A percentile compares a stretch with the other conserved stretches of the same genome.
phyloP scores from a whole-genome alignment of 2,113 vertebrate genomes.

The Mobula birostris region DNA sequence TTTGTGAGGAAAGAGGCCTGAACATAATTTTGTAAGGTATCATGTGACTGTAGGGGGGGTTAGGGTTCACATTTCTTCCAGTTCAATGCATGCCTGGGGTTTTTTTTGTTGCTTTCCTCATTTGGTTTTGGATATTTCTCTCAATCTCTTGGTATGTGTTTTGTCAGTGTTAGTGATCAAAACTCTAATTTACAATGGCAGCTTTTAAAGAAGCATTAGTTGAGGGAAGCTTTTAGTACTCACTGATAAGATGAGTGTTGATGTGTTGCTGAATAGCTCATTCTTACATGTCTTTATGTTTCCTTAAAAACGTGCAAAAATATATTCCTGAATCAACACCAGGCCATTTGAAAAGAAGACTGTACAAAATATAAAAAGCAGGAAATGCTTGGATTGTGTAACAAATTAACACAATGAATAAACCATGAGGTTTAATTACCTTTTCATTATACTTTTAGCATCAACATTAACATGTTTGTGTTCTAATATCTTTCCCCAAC shows the following conservation, averaged over 20 bases:
- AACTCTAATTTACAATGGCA: not conserved
- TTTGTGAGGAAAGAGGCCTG: not conserved
- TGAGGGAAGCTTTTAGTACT: constrained; percentile 15
- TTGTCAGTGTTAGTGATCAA: not conserved
- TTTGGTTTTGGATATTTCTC: not conserved
- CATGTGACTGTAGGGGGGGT: not conserved
- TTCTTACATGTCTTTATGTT: not conserved
- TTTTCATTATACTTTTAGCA: not conserved
- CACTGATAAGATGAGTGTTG: not conserved
- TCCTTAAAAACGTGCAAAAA: not conserved
- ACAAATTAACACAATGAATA: not conserved
- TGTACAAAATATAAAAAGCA: not conserved
- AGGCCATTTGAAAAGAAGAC: not conserved
- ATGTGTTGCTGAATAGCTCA: not conserved
- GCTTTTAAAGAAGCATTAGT: constrained; percentile 3
- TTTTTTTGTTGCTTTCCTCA: not conserved
- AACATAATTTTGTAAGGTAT: not conserved
- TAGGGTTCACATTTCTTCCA: not conserved
- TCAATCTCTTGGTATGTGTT: not conserved
- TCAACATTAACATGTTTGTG: no score
- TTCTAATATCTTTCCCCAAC: not conserved
- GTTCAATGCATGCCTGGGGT: not conserved
- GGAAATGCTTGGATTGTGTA: not conserved
- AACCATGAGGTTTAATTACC: not conserved
- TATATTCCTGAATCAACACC: not conserved